Percentiles rank a stretch among this genome's conserved stretches.
These are phyloP conservation scores for Pristionchus japonicus DNA, from an alignment of 2,888 invertebrate species.

Conservation along the genomic window DNA sequence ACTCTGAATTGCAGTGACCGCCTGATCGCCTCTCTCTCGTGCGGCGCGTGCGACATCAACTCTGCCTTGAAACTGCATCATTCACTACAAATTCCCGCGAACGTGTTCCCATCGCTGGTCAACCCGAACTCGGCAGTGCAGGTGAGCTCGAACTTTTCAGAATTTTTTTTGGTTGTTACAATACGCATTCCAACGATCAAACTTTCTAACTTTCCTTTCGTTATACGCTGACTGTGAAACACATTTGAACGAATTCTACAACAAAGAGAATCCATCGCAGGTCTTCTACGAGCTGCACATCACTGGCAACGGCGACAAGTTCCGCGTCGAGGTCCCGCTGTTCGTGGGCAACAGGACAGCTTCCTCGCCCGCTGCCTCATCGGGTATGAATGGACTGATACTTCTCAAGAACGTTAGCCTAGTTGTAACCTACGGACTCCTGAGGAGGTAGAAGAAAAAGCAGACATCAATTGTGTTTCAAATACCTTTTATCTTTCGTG, in stretches of 20 bases:
- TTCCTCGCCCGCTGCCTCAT: background rate
- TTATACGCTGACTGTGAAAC: background rate
- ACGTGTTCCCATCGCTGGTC: constrained; percentile 43
- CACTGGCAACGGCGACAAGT: constrained; percentile 35
- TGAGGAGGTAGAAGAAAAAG: no score
- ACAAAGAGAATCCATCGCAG: background rate
- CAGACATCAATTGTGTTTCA: no score
- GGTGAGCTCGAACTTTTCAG: no score
- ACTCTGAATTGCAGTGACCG: constrained; percentile 6
- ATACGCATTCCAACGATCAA: background rate
- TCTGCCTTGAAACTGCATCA: constrained; percentile 37
- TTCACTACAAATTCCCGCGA: constrained; percentile 45
- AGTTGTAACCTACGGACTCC: no score
- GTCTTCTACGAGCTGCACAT: constrained; percentile 46
- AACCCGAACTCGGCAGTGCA: constrained; percentile 45
- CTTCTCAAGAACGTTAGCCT: no score
- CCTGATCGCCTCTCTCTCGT: constrained; percentile 40
- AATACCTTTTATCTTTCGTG: no score
- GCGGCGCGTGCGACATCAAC: constrained; percentile 29
- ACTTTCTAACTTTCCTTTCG: no score
- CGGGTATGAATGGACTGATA: no score
- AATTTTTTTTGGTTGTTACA: no score
- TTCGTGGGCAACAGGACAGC: constrained; percentile 34
- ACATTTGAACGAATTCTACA: no score
- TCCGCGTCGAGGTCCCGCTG: constrained; percentile 40